These are phyloP conservation scores for Lepidocyrtoides sp. DNA, from an alignment of 2,888 invertebrate species.

Conservation along the genomic window DNA sequence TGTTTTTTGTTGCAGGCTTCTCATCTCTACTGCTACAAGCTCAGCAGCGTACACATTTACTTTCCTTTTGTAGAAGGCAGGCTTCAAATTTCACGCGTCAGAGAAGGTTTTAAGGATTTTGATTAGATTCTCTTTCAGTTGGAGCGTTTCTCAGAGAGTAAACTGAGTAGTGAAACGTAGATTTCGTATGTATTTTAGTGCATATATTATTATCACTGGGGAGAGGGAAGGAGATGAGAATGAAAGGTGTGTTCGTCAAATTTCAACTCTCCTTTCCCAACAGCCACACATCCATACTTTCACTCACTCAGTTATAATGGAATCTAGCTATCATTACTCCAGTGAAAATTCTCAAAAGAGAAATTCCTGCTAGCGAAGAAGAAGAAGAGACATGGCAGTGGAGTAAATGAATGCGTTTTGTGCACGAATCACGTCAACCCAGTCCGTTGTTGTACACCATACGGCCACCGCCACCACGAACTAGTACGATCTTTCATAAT, in stretches of 20 bases:
- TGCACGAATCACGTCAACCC: constrained; percentile 62
- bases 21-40: constrained; percentile 39
- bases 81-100: constrained; percentile 61
- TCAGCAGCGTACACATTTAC: constrained; percentile 23
- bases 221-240: constrained; percentile 29
- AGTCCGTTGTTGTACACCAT: background rate
- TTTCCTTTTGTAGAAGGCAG: constrained; percentile 19
- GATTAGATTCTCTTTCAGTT: constrained; percentile 56
- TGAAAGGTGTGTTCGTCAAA: constrained; percentile 47
- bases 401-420: constrained; percentile 70
- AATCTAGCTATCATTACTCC: constrained; percentile 18
- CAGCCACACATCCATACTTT: constrained; percentile 31
- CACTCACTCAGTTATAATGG: constrained; percentile 14
- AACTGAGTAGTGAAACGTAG: constrained; percentile 27
- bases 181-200: background rate
- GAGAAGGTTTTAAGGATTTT: constrained; percentile 61
- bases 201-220: background rate
- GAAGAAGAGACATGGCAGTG: background rate
- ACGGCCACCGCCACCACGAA: constrained; percentile 22
- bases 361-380: constrained; percentile 46
- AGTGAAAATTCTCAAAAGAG: constrained; percentile 44
- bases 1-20: background rate
- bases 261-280: constrained; percentile 12
- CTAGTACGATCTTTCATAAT: constrained; percentile 46
- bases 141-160: constrained; percentile 2